Evolutionary conservation across 2,888 invertebrate genomes (phyloP).

Genomic region (Andrena hattorfiana): DNA sequence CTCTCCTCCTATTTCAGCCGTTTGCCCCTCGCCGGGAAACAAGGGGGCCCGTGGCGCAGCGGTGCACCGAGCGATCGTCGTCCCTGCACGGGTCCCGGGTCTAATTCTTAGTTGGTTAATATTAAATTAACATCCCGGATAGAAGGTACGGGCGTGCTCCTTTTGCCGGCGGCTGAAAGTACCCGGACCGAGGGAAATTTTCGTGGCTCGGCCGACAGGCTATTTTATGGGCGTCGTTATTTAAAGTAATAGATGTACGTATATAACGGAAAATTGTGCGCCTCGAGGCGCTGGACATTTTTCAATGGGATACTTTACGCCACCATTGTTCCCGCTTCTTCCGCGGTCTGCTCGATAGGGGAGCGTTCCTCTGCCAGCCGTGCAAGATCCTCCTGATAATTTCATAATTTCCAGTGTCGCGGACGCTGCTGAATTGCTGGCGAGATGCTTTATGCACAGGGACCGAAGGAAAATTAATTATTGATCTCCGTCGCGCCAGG

Average conservation of each 20-base stretch:
- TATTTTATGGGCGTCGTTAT: constrained; percentile 57
- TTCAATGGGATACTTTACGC: constrained; percentile 52
- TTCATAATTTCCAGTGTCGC: background rate
- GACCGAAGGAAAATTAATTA: background rate
- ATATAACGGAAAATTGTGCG: constrained; percentile 55
- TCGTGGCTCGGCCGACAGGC: constrained; percentile 31
- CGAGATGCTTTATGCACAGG: constrained; percentile 1
- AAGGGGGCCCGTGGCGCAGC: background rate
- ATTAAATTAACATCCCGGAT: constrained; percentile 56
- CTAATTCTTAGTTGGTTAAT: constrained; percentile 53
- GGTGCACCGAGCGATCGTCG: background rate
- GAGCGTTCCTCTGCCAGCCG: constrained; percentile 4
- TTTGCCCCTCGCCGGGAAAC: constrained; percentile 2
- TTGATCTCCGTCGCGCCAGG: background rate
- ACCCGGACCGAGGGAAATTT: constrained; percentile 25
- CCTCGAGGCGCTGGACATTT: constrained; percentile 38
- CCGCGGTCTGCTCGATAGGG: background rate
- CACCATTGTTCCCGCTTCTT: constrained; percentile 41
- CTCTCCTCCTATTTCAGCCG: background rate
- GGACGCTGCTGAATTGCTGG: background rate
- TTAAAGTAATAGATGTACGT: constrained; percentile 56
- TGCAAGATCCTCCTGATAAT: background rate
- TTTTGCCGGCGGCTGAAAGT: constrained; percentile 30
- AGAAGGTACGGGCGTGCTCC: constrained; percentile 3
- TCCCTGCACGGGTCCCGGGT: background rate